Evolutionary conservation across 2,888 invertebrate species (phyloP), one percentile per base, ranked within the genome.

Genomic region (Pachycephus smyrnensis): DNA sequence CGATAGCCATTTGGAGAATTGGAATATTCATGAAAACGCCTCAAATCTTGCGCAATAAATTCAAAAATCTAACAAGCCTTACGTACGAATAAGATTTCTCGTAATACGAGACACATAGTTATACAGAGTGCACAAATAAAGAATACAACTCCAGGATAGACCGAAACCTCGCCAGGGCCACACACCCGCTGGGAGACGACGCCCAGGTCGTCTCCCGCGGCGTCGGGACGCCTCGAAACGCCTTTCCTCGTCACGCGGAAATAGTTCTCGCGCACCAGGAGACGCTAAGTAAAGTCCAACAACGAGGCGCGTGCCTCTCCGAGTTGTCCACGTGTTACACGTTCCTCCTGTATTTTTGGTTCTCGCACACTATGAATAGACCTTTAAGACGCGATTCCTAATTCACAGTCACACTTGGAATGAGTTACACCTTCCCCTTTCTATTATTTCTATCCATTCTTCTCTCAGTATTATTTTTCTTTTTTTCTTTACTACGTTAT

Each of bases 231-330:
- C 86, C 74, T 73, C 73, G 76, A 79, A 79, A 79, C 79, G 76
- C 37, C 75, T 78, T 77, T 78, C 75, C 73, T 73, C 73, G 78
- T 76, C 76, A 88, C 84, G 89, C 88, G 82, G 84, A 88, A 87
- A 90, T 89, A 87, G 89, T 88, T 85, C 87, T 75, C 81, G 83
- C 86, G 79, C 87, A 83, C 86, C 87, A 82, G 87, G 88, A 89
- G 88, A 82, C 82, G 80, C 83, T 82, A 76, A 84, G 83, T 55
- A 84, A 81, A 33, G 32, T 55, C 35, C 68, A 68, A 82, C 86
- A 73, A 69, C 36, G 81, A 83, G 89, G 86, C 89, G 86, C 90
- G 88, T 88, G 89, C 88, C 87, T 84, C 82, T 81, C 76, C 78
- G 81, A 81, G 75, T 55, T 73, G 76, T 80, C 76, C 75, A 55